phyloP scores from a whole-genome alignment of 1,140 invertebrate species.

The Aplysia californica region DNA sequence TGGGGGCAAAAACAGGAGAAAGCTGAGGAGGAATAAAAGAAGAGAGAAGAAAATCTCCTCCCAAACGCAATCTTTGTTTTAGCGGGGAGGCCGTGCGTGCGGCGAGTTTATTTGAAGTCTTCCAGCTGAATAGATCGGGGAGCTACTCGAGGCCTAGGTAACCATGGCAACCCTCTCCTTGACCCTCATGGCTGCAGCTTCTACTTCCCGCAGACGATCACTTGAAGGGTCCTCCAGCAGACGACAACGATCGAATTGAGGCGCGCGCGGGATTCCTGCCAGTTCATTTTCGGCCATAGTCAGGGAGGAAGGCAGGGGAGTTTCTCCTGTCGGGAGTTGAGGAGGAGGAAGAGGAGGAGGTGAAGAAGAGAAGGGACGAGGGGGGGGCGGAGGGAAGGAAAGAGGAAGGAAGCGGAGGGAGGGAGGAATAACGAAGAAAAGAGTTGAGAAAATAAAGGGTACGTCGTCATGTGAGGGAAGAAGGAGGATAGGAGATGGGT shows the following conservation, averaged over 20 bases:
- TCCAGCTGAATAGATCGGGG: conserved; percentile 30
- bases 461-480: no score
- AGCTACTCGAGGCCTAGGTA: conserved; percentile 20
- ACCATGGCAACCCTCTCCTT: conserved; percentile 27
- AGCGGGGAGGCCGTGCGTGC: conserved; percentile 19
- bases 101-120: conserved; percentile 31
- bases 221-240: conserved; percentile 9
- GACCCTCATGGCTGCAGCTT: conserved; percentile 11
- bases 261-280: conserved; percentile 11
- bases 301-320: neutral
- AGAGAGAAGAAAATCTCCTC: conserved; percentile 23
- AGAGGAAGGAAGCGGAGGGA: neutral
- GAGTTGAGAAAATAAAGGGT: neutral
- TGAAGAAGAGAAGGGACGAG: neutral
- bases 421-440: neutral
- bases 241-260: conserved; percentile 12
- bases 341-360: no score
- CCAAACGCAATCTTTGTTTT: conserved; percentile 35
- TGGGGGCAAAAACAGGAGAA: no score
- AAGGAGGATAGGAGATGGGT: neutral
- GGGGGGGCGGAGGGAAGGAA: neutral
- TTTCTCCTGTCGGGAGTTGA: neutral
- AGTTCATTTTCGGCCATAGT: no score
- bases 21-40: neutral
- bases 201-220: conserved; percentile 13